These are phyloP conservation scores for Pygoscelis antarcticus DNA, from an alignment of 2,113 vertebrate genomes.

Conservation along the genomic window DNA sequence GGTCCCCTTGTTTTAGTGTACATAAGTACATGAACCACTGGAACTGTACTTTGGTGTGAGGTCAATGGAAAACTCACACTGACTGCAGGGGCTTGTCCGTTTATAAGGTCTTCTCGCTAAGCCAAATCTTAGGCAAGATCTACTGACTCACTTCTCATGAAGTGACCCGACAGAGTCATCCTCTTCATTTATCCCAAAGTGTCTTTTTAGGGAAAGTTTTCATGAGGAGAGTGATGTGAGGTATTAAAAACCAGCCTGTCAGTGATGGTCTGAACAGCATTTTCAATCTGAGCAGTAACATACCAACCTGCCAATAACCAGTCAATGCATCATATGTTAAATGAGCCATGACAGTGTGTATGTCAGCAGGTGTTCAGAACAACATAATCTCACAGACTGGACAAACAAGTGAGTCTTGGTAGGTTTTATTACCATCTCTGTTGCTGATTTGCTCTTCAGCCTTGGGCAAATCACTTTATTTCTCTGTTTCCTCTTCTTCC, in stretches of 20 bases:
- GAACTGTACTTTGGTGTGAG: not conserved
- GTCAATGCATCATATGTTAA: not conserved
- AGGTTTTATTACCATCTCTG: not conserved
- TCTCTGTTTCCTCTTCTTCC: not conserved
- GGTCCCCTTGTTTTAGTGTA: not conserved
- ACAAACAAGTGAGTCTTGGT: not conserved
- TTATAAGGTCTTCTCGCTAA: not conserved
- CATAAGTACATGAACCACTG: not conserved
- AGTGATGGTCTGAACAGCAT: not conserved
- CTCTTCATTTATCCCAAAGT: not conserved
- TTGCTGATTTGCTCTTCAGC: not conserved
- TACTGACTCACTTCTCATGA: not conserved
- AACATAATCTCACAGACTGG: not conserved
- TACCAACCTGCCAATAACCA: not conserved
- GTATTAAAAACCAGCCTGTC: not conserved
- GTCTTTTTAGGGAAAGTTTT: not conserved
- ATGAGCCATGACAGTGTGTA: not conserved
- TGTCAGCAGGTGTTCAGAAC: not conserved
- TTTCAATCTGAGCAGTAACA: not conserved
- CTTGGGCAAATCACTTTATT: not conserved
- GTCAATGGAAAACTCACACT: not conserved
- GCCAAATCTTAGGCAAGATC: not conserved
- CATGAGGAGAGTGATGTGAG: not conserved
- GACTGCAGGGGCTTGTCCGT: not conserved
- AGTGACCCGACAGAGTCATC: not conserved